A percentile compares a stretch with the other conserved stretches of the same genome.
phyloP scores from a whole-genome alignment of 2,888 invertebrate genomes.

The Branchipolynoe longqiensis region DNA sequence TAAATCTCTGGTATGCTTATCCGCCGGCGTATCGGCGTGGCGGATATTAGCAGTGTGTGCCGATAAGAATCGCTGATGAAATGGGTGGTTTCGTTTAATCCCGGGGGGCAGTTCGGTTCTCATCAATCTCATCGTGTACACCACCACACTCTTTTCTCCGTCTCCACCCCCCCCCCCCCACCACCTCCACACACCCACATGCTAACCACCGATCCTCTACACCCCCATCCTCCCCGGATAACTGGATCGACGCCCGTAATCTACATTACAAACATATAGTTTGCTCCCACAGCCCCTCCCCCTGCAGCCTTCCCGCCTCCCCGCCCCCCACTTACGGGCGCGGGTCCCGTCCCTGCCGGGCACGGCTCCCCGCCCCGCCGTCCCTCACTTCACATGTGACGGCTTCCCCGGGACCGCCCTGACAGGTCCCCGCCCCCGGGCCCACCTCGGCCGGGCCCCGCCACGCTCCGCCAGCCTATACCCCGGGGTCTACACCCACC shows the following conservation, averaged over 20 bases:
- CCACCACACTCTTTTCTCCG: neutral
- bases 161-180: neutral
- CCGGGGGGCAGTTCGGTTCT: slow-evolving; percentile 18
- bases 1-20: neutral
- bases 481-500: neutral
- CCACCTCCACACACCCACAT: neutral
- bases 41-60: neutral
- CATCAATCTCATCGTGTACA: neutral
- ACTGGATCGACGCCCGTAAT: slow-evolving; percentile 36
- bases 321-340: neutral
- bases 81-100: neutral
- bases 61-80: slow-evolving; percentile 29
- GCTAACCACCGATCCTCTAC: neutral
- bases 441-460: neutral
- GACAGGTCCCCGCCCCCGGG: slow-evolving; percentile 31
- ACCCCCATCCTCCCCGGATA: neutral
- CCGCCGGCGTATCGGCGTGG: neutral
- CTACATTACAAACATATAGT: slow-evolving; percentile 51
- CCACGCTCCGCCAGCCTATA: neutral
- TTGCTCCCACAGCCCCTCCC: neutral
- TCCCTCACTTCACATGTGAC: slow-evolving; percentile 22
- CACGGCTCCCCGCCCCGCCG: slow-evolving; percentile 10
- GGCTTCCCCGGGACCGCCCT: slow-evolving; percentile 8
- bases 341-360: slow-evolving; percentile 29
- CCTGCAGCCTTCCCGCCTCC: neutral